Conservation (phyloP, 2,797 vertebrate genomes). For the Notamacropus eugenii region DNA sequence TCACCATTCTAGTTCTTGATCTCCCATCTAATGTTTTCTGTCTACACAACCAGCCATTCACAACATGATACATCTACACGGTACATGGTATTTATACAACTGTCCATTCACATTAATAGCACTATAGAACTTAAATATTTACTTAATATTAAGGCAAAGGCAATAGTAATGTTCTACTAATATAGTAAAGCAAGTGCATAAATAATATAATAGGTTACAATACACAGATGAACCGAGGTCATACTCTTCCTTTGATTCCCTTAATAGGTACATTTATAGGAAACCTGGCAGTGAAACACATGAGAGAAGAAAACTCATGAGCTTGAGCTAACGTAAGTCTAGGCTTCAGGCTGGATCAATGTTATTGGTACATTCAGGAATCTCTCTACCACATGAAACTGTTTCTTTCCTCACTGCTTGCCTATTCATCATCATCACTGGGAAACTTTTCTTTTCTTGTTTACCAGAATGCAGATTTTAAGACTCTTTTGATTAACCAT, state of each 20-base stretch:
- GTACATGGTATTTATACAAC: background rate
- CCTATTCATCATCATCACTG: background rate
- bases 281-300: background rate
- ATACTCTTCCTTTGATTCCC: background rate
- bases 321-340: background rate
- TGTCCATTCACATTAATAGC: background rate
- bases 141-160: background rate
- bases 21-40: background rate
- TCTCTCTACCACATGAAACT: background rate
- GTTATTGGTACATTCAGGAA: background rate
- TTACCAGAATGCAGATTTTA: background rate
- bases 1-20: background rate
- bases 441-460: background rate
- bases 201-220: background rate
- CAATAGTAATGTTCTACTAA: background rate
- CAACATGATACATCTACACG: background rate
- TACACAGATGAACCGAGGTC: background rate
- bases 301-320: background rate
- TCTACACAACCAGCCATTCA: background rate
- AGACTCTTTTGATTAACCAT: background rate
- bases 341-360: background rate
- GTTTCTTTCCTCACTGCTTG: background rate
- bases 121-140: background rate
- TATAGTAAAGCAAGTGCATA: background rate
- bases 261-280: background rate